Conservation (phyloP, 1,140 invertebrate genomes). For the Acyrthosiphon pisum region DNA sequence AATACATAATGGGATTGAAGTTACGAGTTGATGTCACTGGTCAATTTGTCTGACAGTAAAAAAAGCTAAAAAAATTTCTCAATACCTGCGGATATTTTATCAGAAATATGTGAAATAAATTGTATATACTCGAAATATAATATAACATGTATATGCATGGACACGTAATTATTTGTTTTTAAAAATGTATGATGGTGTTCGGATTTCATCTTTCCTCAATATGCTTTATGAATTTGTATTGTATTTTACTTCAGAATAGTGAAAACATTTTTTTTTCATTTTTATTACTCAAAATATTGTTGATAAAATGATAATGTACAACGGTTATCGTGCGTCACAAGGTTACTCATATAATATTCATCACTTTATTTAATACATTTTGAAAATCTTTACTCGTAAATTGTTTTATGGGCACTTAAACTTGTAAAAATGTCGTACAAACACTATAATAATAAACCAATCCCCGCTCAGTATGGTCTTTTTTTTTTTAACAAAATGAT, state of each 20-base stretch:
- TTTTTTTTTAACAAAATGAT: background rate
- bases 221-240: background rate
- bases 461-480: background rate
- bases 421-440: background rate
- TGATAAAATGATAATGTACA: background rate
- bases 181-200: background rate
- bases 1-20: too few relatives aligned
- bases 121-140: too few relatives aligned
- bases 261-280: background rate
- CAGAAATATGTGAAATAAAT: too few relatives aligned
- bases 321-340: background rate
- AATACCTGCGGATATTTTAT: too few relatives aligned
- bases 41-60: background rate
- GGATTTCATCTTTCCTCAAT: background rate
- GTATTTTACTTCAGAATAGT: background rate
- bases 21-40: background rate
- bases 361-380: background rate
- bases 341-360: background rate
- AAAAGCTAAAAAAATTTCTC: too few relatives aligned
- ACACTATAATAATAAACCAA: background rate
- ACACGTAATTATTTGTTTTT: background rate
- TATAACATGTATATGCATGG: too few relatives aligned
- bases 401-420: background rate
- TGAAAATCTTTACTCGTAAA: slow-evolving; percentile 8
- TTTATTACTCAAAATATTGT: background rate